Base-by-base conservation (phyloP, 2,888 invertebrate species). In the Diplolepis rosae region DNA sequence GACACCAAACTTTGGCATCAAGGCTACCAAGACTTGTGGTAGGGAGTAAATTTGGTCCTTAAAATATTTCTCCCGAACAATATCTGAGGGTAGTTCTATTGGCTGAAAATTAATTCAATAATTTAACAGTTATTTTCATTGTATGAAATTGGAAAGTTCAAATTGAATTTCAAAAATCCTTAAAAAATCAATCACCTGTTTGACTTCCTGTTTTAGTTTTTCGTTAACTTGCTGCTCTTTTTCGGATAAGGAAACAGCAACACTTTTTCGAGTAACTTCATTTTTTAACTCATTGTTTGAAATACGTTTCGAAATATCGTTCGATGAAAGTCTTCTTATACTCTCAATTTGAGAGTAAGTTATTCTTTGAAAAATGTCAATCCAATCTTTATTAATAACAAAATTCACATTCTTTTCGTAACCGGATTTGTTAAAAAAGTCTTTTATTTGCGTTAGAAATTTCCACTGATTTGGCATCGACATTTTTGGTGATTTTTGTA, bases 351-450 rank as follows among this genome's bases (percentile, higher is more conserved):
- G 86, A 0, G 85, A 81, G 24, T 84, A 86, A 0, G 87, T 84
- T 15, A 91, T 82, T 81, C 89, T 91, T 79, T 91, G 90, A 45
- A 91, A 80, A 45, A 90, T 84, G 1, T 90, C 88, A 1, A 90
- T 84, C 88, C 91, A 90, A 75, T 92, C 91, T 77, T 90, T 91
- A 77, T 89, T 90, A 2, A 91, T 66, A 11, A 88, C 84, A 54
- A 89, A 85, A 54, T 90, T 90, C 24, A 90, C 77, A 50, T 87
- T 89, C 71, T 88, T 90, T 48, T 90, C 89, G 45, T 83, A 89
- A 9, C 89, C 87, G 13, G 89, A 83, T 79, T 90, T 91, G 7
- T 86, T 83, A 1, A 91, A 77, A 76, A 90, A 90, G 4, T 89
- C 89, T 79, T 90, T 90, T 4, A 91, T 76, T 66, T 90, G 90